Evolutionary conservation across 2,888 invertebrate species (phyloP), one percentile per base, ranked within the genome.

Genomic region (Eupsilia transversa): DNA sequence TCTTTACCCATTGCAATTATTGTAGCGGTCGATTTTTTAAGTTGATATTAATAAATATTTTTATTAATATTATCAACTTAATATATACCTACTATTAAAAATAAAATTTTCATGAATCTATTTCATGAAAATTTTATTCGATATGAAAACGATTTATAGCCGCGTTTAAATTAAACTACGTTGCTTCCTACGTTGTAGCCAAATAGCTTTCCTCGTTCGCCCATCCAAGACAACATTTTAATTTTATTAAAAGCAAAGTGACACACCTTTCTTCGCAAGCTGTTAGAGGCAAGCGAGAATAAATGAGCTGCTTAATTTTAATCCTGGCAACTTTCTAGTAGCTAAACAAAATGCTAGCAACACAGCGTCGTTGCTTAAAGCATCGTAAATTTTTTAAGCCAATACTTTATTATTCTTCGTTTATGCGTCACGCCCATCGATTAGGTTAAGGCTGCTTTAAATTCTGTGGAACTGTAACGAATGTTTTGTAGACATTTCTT

Each of bases 221-320:
- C 57, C 12, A 64, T 57, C 43, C n/a, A 20, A 33, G 52, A 52
- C n/a, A 43, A 67, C 14, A 60, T 76, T 75, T 41, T 30, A 56
- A 69, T 77, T 60, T 54, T 82, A 77, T 60, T 77, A 61, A 70
- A 79, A 57, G 43, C 41, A 33, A 70, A 60, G 20, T 41, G 57
- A 30, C 33, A 61, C 68, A 65, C 49, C 65, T 77, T 77, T 61
- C 65, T 46, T 82, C 49, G 52, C 60, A 82, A 79, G 56, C 79
- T 70, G 43, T 67, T 79, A 65, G 23, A 64, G 10, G 30, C 65
- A 69, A 66, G 70, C 38, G 49, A 76, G 64, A 65, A 68, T 69
- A 75, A 82, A 82, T 77, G 78, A 77, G 71, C 66, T 78, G 59
- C 46, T 77, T 77, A 71, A 77, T 77, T 77, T 82, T 63, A 82